phyloP scores from a whole-genome alignment of 1,140 invertebrate genomes.

The Sycobia sp. region DNA sequence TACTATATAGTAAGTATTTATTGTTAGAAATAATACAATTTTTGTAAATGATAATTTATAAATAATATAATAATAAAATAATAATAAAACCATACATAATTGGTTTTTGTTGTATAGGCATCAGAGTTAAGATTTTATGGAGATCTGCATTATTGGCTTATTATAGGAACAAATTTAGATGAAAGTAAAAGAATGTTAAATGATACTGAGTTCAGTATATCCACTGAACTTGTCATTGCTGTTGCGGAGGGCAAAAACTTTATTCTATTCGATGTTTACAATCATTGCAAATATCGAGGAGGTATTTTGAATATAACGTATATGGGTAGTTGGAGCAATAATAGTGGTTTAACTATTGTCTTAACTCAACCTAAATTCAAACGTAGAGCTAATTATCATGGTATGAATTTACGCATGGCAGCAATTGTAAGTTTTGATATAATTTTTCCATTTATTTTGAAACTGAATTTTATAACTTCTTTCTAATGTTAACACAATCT shows the following conservation, averaged over 20 bases:
- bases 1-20: too few species aligned
- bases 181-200: constrained; percentile 35
- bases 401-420: constrained; percentile 42
- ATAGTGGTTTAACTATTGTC: constrained; percentile 35
- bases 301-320: constrained; percentile 43
- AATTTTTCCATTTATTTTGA: too few species aligned
- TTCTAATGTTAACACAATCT: neutral
- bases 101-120: too few species aligned
- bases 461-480: too few species aligned
- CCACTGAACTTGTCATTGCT: constrained; percentile 43
- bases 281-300: constrained; percentile 46
- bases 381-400: constrained; percentile 44
- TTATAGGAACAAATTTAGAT: constrained; percentile 40
- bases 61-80: too few species aligned
- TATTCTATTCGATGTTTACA: constrained; percentile 44
- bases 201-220: constrained; percentile 42
- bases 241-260: constrained; percentile 25
- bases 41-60: too few species aligned
- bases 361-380: constrained; percentile 39
- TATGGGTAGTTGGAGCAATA: constrained; percentile 39
- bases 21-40: too few species aligned
- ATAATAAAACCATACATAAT: too few species aligned
- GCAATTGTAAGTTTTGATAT: constrained; percentile 37
- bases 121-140: constrained; percentile 41
- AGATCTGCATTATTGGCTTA: constrained; percentile 44